These are phyloP conservation scores for Orchesella cincta DNA, from an alignment of 1,140 invertebrate species.

Conservation along the genomic window DNA sequence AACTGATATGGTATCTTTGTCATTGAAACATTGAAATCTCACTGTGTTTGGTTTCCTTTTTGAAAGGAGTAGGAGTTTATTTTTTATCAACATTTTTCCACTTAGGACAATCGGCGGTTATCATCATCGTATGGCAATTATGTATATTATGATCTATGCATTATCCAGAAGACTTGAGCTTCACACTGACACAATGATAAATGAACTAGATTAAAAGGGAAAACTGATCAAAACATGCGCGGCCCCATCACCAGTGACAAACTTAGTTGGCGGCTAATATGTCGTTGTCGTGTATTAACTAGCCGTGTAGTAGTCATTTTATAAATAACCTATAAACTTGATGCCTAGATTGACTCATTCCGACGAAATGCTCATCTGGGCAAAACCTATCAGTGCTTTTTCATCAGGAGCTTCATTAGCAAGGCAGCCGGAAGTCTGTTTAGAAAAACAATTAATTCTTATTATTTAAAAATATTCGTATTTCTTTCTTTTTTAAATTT, in stretches of 20 bases:
- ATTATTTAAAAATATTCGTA: constrained; percentile 12
- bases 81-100: not conserved
- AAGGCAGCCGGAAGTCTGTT: constrained; percentile 77
- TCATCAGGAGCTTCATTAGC: constrained; percentile 86
- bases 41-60: not conserved
- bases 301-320: constrained; percentile 16
- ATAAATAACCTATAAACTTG: constrained; percentile 12
- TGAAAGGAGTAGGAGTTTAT: not conserved
- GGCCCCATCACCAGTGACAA: constrained; percentile 11
- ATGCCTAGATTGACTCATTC: constrained; percentile 64
- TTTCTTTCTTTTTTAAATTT: not conserved
- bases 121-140: constrained; percentile 24
- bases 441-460: constrained; percentile 23
- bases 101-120: not conserved
- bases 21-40: not conserved
- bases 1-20: no score
- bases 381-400: constrained; percentile 91
- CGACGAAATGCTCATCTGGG: constrained; percentile 84
- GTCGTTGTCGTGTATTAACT: constrained; percentile 20
- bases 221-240: constrained; percentile 16
- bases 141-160: not conserved
- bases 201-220: constrained; percentile 24
- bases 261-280: not conserved
- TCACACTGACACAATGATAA: constrained; percentile 19
- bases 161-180: constrained; percentile 20